Conservation (phyloP, 2,113 vertebrate species). For the Alouatta palliata region DNA sequence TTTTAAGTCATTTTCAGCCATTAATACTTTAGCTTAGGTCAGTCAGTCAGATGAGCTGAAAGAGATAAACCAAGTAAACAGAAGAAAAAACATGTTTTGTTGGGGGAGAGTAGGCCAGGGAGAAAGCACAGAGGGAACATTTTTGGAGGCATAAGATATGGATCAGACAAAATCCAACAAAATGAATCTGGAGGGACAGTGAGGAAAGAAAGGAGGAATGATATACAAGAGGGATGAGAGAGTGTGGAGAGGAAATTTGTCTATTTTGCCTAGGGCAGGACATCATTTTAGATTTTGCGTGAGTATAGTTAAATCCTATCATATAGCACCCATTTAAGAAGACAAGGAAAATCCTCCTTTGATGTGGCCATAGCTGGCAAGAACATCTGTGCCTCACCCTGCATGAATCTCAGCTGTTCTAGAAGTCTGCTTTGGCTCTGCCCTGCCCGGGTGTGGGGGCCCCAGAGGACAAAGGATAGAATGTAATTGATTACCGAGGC, state of each 20-base stretch:
- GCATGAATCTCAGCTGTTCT: slow-evolving; percentile 17
- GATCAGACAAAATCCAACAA: background rate
- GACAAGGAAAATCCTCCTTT: background rate
- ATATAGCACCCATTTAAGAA: background rate
- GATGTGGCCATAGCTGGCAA: slow-evolving; percentile 30
- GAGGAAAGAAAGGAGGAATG: background rate
- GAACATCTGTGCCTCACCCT: background rate
- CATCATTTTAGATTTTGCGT: background rate
- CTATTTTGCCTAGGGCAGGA: background rate
- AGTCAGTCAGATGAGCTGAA: slow-evolving; percentile 11
- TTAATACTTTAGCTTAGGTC: slow-evolving; percentile 5
- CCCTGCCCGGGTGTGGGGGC: background rate
- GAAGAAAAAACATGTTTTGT: background rate
- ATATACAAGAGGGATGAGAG: background rate
- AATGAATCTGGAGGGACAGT: background rate
- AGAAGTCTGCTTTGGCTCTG: background rate
- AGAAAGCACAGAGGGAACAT: background rate
- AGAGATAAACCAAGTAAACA: background rate
- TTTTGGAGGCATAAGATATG: background rate
- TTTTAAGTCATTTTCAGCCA: background rate
- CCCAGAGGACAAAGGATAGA: slow-evolving; percentile 1
- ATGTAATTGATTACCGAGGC: slow-evolving; percentile 42
- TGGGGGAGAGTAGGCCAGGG: background rate
- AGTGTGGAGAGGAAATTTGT: background rate
- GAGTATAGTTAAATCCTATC: background rate